Evolutionary conservation across 2,113 vertebrate species (phyloP).

Genomic region (Ameiurus melas): DNA sequence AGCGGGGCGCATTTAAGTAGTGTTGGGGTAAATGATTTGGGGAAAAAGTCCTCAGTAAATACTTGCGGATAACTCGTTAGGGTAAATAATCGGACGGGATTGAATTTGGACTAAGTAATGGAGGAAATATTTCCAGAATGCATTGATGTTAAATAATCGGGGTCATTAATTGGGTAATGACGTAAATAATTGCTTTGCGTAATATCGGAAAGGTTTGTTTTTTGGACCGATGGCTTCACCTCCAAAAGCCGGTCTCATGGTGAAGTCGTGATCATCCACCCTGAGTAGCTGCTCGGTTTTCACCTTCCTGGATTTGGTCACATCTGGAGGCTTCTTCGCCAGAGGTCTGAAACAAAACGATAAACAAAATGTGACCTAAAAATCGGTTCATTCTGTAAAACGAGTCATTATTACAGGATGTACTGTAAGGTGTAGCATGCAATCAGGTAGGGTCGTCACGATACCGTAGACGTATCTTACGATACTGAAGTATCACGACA

Average conservation of each 20-base stretch:
- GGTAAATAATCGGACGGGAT: background rate
- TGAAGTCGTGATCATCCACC: conserved; percentile 92
- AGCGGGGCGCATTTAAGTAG: background rate
- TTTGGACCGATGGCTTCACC: conserved; percentile 67
- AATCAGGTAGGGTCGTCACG: too few relatives aligned
- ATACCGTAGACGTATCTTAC: too few relatives aligned
- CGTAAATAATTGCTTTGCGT: background rate
- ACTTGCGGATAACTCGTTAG: background rate
- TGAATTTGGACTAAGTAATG: background rate
- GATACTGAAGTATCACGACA: too few relatives aligned
- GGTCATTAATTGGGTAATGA: too few relatives aligned
- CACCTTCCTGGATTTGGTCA: conserved; percentile 81
- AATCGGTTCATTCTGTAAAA: background rate
- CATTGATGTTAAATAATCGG: background rate
- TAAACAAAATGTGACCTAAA: background rate
- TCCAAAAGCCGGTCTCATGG: conserved; percentile 93
- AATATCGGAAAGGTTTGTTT: background rate
- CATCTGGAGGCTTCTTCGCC: conserved; percentile 82
- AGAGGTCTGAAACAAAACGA: conserved; percentile 71
- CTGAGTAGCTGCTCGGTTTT: conserved; percentile 85
- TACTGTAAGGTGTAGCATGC: background rate
- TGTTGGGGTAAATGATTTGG: background rate
- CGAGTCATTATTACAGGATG: background rate
- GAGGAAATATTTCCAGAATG: background rate
- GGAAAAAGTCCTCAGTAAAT: background rate